Conservation (phyloP, 2,888 invertebrate genomes). For the Lysandra coridon region DNA sequence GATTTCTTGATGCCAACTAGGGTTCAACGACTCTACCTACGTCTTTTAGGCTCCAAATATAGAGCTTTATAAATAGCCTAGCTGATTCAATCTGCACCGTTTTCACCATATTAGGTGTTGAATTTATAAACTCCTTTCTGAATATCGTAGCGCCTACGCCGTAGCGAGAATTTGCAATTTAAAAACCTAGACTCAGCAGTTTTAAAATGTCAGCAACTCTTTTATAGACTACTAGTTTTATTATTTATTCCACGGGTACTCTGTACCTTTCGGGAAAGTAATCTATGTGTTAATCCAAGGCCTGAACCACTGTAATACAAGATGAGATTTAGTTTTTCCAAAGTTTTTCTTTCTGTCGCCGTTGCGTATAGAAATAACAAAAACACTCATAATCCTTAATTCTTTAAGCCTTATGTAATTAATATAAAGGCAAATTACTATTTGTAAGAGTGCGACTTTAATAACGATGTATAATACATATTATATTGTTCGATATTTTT, state of each 20-base stretch:
- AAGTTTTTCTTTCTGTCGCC: no score
- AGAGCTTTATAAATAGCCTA: not conserved
- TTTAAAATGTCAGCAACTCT: not conserved
- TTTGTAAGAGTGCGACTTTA: no score
- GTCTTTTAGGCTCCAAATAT: not conserved
- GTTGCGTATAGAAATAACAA: no score
- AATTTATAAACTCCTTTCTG: slow-evolving; percentile 16
- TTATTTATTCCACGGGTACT: not conserved
- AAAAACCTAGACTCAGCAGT: not conserved
- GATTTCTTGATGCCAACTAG: not conserved
- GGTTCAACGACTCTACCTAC: not conserved
- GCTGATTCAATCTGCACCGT: not conserved
- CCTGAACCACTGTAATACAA: no score
- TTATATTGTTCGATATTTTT: no score
- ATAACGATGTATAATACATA: no score
- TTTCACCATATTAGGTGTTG: not conserved
- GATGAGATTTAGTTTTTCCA: no score
- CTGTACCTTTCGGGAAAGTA: not conserved
- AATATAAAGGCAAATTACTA: no score
- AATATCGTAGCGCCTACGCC: not conserved
- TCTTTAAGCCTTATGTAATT: no score
- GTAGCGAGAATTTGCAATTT: slow-evolving; percentile 13
- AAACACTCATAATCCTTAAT: no score
- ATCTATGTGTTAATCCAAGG: no score
- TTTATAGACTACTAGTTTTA: not conserved